These are phyloP conservation scores for Acholoe squamosa DNA, from an alignment of 2,888 invertebrate species.

Conservation along the genomic window DNA sequence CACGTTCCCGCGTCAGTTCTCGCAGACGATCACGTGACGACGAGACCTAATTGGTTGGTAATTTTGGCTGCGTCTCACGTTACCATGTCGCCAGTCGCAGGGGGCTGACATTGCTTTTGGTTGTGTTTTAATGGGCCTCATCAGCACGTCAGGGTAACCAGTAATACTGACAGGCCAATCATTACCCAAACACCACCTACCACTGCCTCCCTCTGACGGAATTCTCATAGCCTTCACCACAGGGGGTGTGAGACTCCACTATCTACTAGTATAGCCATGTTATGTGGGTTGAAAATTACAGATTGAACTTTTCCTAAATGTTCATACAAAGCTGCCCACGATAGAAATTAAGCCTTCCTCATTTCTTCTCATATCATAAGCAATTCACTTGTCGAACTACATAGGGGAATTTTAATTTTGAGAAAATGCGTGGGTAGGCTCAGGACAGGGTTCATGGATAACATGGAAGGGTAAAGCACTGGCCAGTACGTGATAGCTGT, in stretches of 20 bases:
- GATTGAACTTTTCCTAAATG: no score
- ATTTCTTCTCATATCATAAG: not conserved
- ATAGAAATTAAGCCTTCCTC: no score
- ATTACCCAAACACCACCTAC: conserved; percentile 28
- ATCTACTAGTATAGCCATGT: no score
- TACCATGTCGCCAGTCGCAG: conserved; percentile 5
- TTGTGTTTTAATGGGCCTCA: conserved; percentile 29
- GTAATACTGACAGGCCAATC: conserved; percentile 52
- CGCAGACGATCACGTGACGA: conserved; percentile 36
- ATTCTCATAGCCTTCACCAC: not conserved
- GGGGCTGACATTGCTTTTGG: conserved; percentile 19
- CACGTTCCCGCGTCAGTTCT: conserved; percentile 39
- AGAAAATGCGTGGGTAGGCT: no score
- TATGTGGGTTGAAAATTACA: no score
- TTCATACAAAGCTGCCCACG: no score
- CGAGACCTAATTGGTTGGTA: conserved; percentile 43
- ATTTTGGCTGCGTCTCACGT: conserved; percentile 41
- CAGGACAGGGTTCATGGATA: no score
- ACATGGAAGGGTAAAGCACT: no score
- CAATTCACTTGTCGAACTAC: not conserved
- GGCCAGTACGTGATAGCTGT: no score
- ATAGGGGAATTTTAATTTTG: not conserved
- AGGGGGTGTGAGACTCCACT: no score
- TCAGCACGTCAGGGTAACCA: not conserved
- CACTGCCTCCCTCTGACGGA: not conserved